These are phyloP conservation scores for Drosophila helvetica DNA, from an alignment of 2,888 invertebrate species.

Conservation along the genomic window DNA sequence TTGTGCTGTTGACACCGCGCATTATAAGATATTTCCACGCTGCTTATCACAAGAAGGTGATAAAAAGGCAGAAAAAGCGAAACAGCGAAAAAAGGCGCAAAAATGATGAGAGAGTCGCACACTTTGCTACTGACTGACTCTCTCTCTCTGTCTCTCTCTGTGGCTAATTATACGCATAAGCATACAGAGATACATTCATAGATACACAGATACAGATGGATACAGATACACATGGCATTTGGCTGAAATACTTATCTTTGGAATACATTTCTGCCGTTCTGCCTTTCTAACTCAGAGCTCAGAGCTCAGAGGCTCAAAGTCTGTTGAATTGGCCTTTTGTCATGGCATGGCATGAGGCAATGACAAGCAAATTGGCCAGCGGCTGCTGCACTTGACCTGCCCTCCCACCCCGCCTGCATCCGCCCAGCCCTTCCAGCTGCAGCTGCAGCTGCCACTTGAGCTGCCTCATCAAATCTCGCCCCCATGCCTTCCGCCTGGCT, in stretches of 20 bases:
- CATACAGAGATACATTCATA: constrained; percentile 1
- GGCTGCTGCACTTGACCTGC: constrained; percentile 72
- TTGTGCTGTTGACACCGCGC: constrained; percentile 58
- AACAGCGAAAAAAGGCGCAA: neutral
- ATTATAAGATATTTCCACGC: constrained; percentile 45
- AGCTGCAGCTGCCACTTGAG: constrained; percentile 48
- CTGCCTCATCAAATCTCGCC: constrained; percentile 69
- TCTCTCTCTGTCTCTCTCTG: neutral
- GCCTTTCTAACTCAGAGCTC: constrained; percentile 4
- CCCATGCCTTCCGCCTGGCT: neutral
- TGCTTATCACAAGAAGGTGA: constrained; percentile 48
- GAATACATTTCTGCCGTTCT: constrained; percentile 15
- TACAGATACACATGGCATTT: neutral
- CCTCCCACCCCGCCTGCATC: constrained; percentile 4
- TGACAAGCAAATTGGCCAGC: constrained; percentile 65
- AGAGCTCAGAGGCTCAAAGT: constrained; percentile 23
- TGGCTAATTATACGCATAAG: neutral
- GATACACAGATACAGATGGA: neutral
- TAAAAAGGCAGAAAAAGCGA: constrained; percentile 36
- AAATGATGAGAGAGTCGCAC: constrained; percentile 2
- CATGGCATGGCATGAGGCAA: constrained; percentile 41
- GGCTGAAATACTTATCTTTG: constrained; percentile 38
- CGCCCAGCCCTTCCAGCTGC: neutral
- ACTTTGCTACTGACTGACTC: too few relatives aligned
- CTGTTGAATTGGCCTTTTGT: constrained; percentile 46